Conservation (phyloP, 2,888 invertebrate species). For the Agrotis ipsilon region DNA sequence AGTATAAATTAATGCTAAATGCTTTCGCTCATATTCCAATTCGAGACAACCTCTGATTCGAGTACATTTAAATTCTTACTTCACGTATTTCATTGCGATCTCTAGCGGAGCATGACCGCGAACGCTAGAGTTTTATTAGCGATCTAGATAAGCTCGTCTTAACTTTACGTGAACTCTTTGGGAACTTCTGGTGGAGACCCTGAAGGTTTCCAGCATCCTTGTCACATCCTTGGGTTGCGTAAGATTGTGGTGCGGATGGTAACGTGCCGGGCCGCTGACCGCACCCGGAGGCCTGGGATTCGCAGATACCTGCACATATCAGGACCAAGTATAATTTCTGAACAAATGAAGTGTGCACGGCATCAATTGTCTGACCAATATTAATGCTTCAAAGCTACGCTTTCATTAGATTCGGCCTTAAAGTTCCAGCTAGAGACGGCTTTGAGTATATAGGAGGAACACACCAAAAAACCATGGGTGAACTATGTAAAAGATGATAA, state of each 20-base stretch:
- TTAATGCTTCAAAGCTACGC: no score
- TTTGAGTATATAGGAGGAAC: no score
- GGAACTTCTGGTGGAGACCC: constrained; percentile 95
- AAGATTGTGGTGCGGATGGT: constrained; percentile 98
- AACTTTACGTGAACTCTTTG: constrained; percentile 72
- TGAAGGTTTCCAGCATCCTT: constrained; percentile 96
- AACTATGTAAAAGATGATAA: background rate
- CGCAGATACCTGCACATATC: constrained; percentile 95
- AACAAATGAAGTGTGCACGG: background rate
- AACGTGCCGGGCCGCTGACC: constrained; percentile 98
- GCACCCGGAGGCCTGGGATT: constrained; percentile 98
- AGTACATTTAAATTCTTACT: no score
- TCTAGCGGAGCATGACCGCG: no score
- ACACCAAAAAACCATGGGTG: background rate
- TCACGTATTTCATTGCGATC: no score
- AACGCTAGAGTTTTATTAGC: background rate
- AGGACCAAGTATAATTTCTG: background rate
- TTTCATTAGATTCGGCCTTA: no score
- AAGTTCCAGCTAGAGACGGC: background rate
- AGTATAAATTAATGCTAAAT: no score
- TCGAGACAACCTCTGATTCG: no score
- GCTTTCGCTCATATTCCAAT: no score
- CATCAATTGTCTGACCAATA: no score
- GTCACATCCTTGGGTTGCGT: constrained; percentile 95
- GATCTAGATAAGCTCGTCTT: background rate